Conservation (phyloP, 1,140 invertebrate species). For the Drosophila auraria region DNA sequence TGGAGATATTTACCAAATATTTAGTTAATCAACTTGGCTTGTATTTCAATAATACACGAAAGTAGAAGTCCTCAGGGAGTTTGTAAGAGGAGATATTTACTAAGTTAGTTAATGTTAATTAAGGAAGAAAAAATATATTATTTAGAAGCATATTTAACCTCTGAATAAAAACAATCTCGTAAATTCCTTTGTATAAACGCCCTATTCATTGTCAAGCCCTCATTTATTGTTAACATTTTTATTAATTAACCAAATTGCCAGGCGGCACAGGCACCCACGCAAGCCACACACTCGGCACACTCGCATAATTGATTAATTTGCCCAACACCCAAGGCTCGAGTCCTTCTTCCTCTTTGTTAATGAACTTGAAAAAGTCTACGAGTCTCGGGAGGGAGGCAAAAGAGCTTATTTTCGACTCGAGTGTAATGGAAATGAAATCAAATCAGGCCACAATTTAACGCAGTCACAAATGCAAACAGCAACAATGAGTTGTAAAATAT, state of each 20-base stretch:
- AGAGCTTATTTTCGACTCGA: constrained; percentile 13
- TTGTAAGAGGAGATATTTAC: not conserved
- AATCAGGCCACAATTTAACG: constrained; percentile 55
- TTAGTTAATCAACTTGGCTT: constrained; percentile 33
- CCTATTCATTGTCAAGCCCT: constrained; percentile 10
- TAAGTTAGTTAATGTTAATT: not conserved
- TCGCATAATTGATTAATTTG: constrained; percentile 68
- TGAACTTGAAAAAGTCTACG: constrained; percentile 58
- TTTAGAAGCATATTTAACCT: not conserved
- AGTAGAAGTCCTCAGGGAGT: not conserved
- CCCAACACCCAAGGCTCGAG: constrained; percentile 24
- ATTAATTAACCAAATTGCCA: constrained; percentile 78
- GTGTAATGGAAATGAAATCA: constrained; percentile 74
- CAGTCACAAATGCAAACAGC: constrained; percentile 45
- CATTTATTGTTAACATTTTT: constrained; percentile 65
- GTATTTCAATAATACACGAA: not conserved
- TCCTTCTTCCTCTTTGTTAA: constrained; percentile 57
- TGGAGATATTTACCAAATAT: constrained; percentile 18
- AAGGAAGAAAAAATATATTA: not conserved
- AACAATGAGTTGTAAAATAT: constrained; percentile 53
- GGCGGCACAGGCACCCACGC: constrained; percentile 14
- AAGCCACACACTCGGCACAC: constrained; percentile 4
- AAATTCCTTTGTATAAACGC: not conserved
- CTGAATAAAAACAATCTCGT: not conserved
- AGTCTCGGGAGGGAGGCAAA: not conserved